phyloP scores from a whole-genome alignment of 2,113 vertebrate species.

The Campylorhamphus procurvoides region DNA sequence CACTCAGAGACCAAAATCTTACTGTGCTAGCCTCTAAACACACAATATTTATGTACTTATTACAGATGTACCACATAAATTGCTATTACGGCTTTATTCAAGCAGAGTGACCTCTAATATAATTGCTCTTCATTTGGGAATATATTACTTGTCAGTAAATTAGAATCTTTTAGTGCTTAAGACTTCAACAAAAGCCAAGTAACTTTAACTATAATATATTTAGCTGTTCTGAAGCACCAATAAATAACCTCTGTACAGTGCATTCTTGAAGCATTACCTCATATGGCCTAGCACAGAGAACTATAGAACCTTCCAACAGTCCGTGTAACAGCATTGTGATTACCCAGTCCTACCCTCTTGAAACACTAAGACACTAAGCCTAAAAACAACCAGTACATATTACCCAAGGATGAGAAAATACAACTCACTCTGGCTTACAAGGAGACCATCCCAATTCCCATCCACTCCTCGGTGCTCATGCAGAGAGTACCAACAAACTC shows the following conservation, averaged over 20 bases:
- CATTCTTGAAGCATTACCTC: slow-evolving; percentile 8
- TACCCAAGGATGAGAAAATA: neutral
- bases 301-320: neutral
- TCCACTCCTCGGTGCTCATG: neutral
- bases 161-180: neutral
- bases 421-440: neutral
- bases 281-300: neutral
- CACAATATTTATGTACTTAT: neutral
- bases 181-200: neutral
- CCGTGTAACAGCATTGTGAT: neutral
- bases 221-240: neutral
- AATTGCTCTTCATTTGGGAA: neutral
- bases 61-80: neutral
- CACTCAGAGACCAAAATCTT: neutral
- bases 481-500: neutral
- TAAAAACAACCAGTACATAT: neutral
- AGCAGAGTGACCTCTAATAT: neutral
- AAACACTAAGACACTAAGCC: neutral
- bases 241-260: neutral
- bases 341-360: neutral
- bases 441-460: neutral
- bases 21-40: neutral
- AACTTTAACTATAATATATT: neutral
- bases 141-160: neutral
- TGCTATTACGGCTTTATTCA: neutral